Conservation (phyloP, 2,888 invertebrate genomes). For the Ceriagrion tenellum region DNA sequence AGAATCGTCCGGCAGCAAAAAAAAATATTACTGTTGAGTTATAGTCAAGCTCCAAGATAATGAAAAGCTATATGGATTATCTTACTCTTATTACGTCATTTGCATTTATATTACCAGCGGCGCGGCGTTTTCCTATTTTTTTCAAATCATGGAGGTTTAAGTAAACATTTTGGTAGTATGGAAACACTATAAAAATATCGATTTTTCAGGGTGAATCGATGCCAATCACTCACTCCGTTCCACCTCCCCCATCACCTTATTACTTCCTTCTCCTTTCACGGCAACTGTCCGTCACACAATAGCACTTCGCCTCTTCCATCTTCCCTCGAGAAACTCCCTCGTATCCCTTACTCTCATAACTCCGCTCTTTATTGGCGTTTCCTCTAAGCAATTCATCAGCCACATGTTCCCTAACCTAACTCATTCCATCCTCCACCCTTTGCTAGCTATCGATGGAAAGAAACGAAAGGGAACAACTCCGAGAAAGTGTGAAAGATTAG, state of each 20-base stretch:
- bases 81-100: too few relatives aligned
- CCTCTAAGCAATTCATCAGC: background rate
- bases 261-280: background rate
- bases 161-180: background rate
- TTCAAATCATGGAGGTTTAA: too few relatives aligned
- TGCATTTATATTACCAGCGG: too few relatives aligned
- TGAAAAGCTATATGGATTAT: too few relatives aligned
- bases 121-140: too few relatives aligned
- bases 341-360: constrained; percentile 28
- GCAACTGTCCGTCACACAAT: background rate
- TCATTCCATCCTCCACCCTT: background rate
- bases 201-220: background rate
- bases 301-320: background rate
- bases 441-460: background rate
- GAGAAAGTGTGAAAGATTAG: too few relatives aligned
- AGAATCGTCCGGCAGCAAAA: too few relatives aligned
- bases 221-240: background rate
- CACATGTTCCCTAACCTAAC: background rate
- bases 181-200: background rate
- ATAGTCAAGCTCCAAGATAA: too few relatives aligned
- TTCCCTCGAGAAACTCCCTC: background rate
- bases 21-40: too few relatives aligned
- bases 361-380: constrained; percentile 1
- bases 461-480: too few relatives aligned
- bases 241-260: background rate